A percentile compares a stretch with the other conserved stretches of the same genome.
These are phyloP conservation scores for Liparis tanakae DNA, from an alignment of 2,797 vertebrate species.

Conservation along the genomic window DNA sequence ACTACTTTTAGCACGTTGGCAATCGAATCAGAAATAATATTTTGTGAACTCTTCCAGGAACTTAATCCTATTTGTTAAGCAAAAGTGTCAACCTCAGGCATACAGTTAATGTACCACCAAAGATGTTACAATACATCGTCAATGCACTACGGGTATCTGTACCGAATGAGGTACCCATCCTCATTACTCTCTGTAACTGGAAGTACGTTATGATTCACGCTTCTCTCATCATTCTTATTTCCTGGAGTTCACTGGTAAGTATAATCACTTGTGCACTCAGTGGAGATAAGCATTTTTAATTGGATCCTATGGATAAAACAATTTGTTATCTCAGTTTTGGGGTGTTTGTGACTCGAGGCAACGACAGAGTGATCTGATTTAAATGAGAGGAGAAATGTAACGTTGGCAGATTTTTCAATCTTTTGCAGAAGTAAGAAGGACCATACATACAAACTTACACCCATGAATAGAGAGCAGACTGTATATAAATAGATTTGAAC, in stretches of 20 bases:
- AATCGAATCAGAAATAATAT: no score
- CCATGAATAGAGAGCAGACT: not conserved
- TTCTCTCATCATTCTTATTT: conserved; percentile 50
- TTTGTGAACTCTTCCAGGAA: not conserved
- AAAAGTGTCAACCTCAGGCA: not conserved
- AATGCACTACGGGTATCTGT: not conserved
- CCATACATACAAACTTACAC: not conserved
- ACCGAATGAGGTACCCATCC: not conserved
- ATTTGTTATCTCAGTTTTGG: conserved; percentile 66
- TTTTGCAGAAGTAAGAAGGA: conserved; percentile 29
- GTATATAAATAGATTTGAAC: not conserved
- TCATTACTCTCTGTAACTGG: conserved; percentile 39
- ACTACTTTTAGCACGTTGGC: not conserved
- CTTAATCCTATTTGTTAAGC: not conserved
- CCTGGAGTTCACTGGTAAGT: conserved; percentile 60
- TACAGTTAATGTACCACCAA: not conserved
- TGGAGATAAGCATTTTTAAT: conserved; percentile 77
- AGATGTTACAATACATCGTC: not conserved
- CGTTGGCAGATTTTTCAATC: conserved; percentile 28
- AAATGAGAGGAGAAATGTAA: conserved; percentile 42
- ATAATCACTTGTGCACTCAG: conserved; percentile 64
- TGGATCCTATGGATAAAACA: conserved; percentile 76
- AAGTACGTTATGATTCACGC: conserved; percentile 33
- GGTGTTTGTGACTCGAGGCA: conserved; percentile 62
- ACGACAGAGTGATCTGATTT: conserved; percentile 56